Percentiles rank a stretch among this genome's conserved stretches.
Conservation (phyloP, 2,888 invertebrate species). For the Tachina fera region DNA sequence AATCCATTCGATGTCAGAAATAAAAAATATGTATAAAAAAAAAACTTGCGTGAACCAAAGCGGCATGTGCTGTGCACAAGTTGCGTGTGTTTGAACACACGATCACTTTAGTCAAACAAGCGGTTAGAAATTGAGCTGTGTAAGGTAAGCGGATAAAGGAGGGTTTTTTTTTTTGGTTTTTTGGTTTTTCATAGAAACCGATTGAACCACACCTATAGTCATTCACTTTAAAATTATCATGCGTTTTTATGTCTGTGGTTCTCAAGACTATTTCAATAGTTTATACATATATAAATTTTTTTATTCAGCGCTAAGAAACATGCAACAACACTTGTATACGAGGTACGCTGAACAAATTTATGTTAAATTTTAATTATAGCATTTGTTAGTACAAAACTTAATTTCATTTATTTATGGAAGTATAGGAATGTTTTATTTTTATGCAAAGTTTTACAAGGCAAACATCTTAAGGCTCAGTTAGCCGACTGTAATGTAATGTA, state of each 20-base stretch:
- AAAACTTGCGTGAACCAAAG: constrained; percentile 67
- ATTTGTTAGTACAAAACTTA: no score
- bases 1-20: constrained; percentile 54
- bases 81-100: constrained; percentile 72
- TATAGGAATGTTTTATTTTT: no score
- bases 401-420: no score
- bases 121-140: constrained; percentile 32
- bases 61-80: constrained; percentile 72
- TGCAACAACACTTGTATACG: constrained; percentile 26
- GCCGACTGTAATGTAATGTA: no score
- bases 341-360: constrained; percentile 3
- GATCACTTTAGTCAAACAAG: constrained; percentile 64
- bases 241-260: constrained; percentile 63
- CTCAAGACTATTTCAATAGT: constrained; percentile 51
- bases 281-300: not conserved
- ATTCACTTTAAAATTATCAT: constrained; percentile 61
- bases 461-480: no score
- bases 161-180: not conserved
- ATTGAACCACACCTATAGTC: constrained; percentile 69
- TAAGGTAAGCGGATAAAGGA: constrained; percentile 2
- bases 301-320: constrained; percentile 2
- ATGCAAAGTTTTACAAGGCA: no score
- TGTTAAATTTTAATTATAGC: not conserved
- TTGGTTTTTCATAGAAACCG: not conserved
- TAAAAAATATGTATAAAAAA: not conserved